Base-by-base conservation (phyloP, 1,140 invertebrate genomes). In the Drosophila littoralis region DNA sequence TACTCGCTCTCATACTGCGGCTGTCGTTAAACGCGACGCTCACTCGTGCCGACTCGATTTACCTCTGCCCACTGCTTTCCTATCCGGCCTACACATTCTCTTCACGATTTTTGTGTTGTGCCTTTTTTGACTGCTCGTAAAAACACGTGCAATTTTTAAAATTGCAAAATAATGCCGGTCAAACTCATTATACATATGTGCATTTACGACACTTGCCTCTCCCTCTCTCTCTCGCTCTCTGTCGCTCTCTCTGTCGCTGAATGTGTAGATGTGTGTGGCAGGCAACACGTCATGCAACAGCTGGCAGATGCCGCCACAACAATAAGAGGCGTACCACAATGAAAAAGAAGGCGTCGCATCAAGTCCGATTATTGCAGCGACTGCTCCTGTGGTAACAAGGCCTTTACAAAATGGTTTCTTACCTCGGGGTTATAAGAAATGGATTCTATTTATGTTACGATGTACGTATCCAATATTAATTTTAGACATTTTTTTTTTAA, bases 101-200 rank as follows among this genome's bases (percentile, higher is more conserved):
- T 36, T 36, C 57, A 28, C 59, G 35, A 33, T 73, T 74, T 60
- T 61, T 38, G 35, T 73, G 28, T 68, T 80, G 77, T 22, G 13
- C 32, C 42, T 63, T 71, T 84, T 84, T 71, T 75, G 54, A 66
- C 63, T 77, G 77, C 77, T 52, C 81, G 81, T 74, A 75, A 81
- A 84, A 85, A 85, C 81, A 85, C 78, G 82, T 67, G 70, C 54
- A 78, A 81, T 81, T 85, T 65, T 86, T 76, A 65, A 81, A 81
- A 86, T 86, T 73, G 82, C 75, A 75, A 73, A 85, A 86, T 86
- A 79, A 86, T 85, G 81, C 78, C 78, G 71, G 75, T 81, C 82
- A 85, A 81, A 81, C 78, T 85, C 82, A 85, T 79, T 81, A 57
- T 38, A 51, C 38, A 58, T 58, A 50, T 52, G 36, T 42, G 35